Base-by-base conservation (phyloP, 2,797 vertebrate genomes). In the Brotogeris chrysoptera region DNA sequence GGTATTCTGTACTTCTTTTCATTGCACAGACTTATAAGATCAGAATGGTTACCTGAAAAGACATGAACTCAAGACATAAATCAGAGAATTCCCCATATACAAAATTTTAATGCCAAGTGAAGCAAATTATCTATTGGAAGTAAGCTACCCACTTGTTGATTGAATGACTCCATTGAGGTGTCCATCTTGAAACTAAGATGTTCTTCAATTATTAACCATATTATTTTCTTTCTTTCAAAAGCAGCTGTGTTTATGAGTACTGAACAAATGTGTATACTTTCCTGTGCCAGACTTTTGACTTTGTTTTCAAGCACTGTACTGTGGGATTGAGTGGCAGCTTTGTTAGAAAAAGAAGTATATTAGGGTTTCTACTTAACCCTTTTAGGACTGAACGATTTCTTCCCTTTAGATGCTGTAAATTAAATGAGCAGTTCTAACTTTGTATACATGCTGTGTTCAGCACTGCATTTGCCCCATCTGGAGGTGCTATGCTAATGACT, bases 301-400 rank as follows among this genome's bases (percentile, higher is more conserved):
- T 98, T 97, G 91, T 97, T 98, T 98, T 98, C 98, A 98, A 99
- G 98, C 98, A 98, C 98, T 99, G 98, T 98, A 99, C 98, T 98
- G 98, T 98, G 97, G 97, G 96, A 98, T 98, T 98, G 98, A 98
- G 98, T 98, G 98, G 98, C 98, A 98, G 98, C 98, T 99, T 98
- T 98, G 98, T 92, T 98, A 97, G 97, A 97, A 95, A 97, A 95
- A 97, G 84, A 96, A 96, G 93, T 97, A 96, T 96, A 92, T 97
- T 98, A 97, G 97, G 97, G 97, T 97, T 97, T 96, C 96, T 98
- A 79, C 78, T 92, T 97, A 97, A 98, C 97, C 97, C 97, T 97
- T 98, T 97, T 97, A 98, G 97, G 97, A 98, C 97, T 97, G 97
- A 97, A 96, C 78, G 80, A 85, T 97, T 94, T 97, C 60, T 91